Percentiles rank a stretch among this genome's conserved stretches.
Conservation (phyloP, 2,113 vertebrate species). For the Marmota monax region DNA sequence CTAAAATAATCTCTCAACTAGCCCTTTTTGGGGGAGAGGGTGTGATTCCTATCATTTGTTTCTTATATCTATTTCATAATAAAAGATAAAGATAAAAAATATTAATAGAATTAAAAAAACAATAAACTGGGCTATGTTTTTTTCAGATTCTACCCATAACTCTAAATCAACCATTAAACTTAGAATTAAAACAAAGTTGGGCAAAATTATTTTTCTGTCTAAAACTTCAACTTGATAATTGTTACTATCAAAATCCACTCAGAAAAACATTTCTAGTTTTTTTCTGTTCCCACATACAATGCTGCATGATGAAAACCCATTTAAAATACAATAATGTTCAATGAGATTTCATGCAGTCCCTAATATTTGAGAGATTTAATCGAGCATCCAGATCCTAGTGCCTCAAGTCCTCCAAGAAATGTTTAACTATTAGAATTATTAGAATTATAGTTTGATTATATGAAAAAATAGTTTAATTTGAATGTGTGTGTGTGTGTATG, state of each 20-base stretch:
- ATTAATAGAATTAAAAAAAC: slow-evolving; percentile 4
- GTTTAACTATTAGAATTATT: background rate
- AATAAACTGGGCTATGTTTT: slow-evolving; percentile 15
- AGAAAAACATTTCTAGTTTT: slow-evolving; percentile 1
- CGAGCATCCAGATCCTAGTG: background rate
- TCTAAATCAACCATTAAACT: slow-evolving; percentile 52
- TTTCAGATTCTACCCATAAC: slow-evolving; percentile 46
- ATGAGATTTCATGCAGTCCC: background rate
- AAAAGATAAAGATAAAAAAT: slow-evolving; percentile 25
- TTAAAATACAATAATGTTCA: slow-evolving; percentile 36
- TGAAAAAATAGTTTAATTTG: background rate
- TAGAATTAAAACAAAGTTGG: background rate
- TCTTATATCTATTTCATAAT: slow-evolving; percentile 35
- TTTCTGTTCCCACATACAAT: background rate
- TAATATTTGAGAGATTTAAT: slow-evolving; percentile 21
- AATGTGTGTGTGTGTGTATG: no score
- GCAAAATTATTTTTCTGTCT: slow-evolving; percentile 36
- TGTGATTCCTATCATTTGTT: background rate
- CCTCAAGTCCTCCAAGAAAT: slow-evolving; percentile 5
- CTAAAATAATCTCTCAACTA: slow-evolving; percentile 8
- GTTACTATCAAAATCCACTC: background rate
- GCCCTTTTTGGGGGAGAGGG: background rate
- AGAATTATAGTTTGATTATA: background rate
- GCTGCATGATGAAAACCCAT: background rate
- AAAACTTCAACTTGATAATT: slow-evolving; percentile 35